Percentiles rank a stretch among this genome's conserved stretches.
Conservation (phyloP, 2,888 invertebrate genomes). For the Spodoptera picta region DNA sequence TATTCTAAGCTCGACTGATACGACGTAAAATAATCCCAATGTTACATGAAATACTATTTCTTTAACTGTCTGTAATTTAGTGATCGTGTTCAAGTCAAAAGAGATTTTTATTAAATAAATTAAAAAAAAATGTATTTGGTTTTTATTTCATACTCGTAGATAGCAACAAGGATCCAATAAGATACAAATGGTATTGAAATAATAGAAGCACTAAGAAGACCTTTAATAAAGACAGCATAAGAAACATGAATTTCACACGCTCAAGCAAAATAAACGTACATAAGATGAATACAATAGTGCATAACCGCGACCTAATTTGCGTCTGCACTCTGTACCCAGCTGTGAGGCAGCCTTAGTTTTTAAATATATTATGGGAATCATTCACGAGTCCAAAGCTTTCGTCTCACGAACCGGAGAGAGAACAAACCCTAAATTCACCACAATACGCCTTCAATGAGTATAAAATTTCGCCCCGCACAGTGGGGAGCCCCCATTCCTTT, state of each 20-base stretch:
- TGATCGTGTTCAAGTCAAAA: slow-evolving; percentile 89
- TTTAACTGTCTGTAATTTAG: slow-evolving; percentile 88
- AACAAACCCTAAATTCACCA: slow-evolving; percentile 78
- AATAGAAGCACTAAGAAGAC: too few species aligned
- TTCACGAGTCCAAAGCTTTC: slow-evolving; percentile 68
- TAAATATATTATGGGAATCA: slow-evolving; percentile 62
- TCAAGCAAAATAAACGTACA: slow-evolving; percentile 15
- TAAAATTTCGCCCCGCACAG: slow-evolving; percentile 81
- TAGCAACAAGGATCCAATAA: not conserved
- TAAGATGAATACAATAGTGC: slow-evolving; percentile 28
- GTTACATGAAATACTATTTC: slow-evolving; percentile 80
- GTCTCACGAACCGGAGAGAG: slow-evolving; percentile 61
- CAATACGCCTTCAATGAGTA: slow-evolving; percentile 80
- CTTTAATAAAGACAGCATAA: not conserved
- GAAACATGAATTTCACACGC: slow-evolving; percentile 1
- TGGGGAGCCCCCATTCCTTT: slow-evolving; percentile 76
- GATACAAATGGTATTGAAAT: too few species aligned
- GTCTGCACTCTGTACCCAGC: slow-evolving; percentile 60
- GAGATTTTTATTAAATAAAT: slow-evolving; percentile 88
- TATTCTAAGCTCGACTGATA: slow-evolving; percentile 83
- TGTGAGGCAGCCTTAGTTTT: slow-evolving; percentile 67
- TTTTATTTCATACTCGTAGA: slow-evolving; percentile 48
- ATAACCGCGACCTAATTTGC: slow-evolving; percentile 64
- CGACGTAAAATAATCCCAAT: slow-evolving; percentile 80
- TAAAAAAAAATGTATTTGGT: slow-evolving; percentile 63